Base-by-base conservation (phyloP, 2,797 vertebrate species). In the Gallinago solitaria region DNA sequence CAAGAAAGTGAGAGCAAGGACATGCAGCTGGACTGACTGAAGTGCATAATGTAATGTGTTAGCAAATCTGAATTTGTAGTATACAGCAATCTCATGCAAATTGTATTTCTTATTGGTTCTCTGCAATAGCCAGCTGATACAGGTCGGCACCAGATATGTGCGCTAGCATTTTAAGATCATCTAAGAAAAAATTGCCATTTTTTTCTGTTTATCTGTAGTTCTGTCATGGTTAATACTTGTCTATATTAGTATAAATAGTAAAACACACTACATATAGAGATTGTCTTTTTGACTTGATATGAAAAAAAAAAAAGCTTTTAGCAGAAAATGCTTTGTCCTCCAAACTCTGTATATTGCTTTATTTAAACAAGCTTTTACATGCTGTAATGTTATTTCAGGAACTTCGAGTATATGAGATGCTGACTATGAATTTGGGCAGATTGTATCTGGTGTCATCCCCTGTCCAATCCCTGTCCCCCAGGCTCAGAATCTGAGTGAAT, bases 41-140 rank as follows among this genome's bases (percentile, higher is more conserved):
- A 7, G n/a, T 7, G 1, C 4, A 3, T 70, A 11, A 37, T 0
- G 2, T 17, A 13, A 12, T 9, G 0, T 11, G n/a, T 11, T 56
- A 27, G 67, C 12, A 33, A 23, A n/a, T 33, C 11, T 27, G 45
- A 35, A 5, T 64, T 47, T 30, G 14, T 60, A 19, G 80, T 12
- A 5, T 11, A 3, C 25, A 28, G 10, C 33, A 23, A 0, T 48
- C 33, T 79, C 5, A 1, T 51, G 9, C 35, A 61, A 33, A 8
- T 5, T 37, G 23, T 64, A 5, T 50, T 84, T 43, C 2, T 0
- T 14, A 24, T 20, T 60, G 53, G 23, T 51, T 23, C 50, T 73
- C 75, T 17, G 65, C 45, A 12, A 16, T 25, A 48, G 28, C n/a
- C 54, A 57, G 39, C 78, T 57, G 87, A 65, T 68, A 30, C 4